Conservation (phyloP, 2,797 vertebrate genomes). For the Rhincodon typus region DNA sequence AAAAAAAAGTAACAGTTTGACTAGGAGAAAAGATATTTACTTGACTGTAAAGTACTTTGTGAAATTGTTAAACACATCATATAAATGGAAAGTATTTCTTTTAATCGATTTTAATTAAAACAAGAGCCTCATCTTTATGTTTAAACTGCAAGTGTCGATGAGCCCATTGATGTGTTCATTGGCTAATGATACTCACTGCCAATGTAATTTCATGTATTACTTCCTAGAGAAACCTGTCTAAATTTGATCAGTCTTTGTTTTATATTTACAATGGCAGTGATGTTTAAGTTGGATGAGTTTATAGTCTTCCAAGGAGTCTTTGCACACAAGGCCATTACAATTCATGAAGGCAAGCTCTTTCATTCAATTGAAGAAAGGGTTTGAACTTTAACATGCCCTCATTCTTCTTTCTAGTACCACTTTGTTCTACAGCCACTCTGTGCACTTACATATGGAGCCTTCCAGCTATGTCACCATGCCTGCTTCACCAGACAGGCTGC, state of each 20-base stretch:
- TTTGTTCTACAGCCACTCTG: background rate
- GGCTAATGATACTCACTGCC: background rate
- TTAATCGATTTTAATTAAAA: constrained; percentile 7
- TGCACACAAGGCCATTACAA: background rate
- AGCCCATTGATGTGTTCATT: background rate
- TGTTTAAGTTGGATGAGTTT: background rate
- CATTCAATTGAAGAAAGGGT: background rate
- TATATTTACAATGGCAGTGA: too few species aligned
- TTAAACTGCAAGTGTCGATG: background rate
- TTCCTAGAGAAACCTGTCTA: background rate
- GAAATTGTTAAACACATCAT: background rate
- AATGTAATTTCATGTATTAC: background rate
- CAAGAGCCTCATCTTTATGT: background rate
- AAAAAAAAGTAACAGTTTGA: too few species aligned
- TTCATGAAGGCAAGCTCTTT: background rate
- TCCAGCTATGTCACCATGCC: background rate
- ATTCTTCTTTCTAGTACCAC: background rate
- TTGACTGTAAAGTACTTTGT: background rate
- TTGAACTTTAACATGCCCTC: background rate
- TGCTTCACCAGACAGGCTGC: background rate
- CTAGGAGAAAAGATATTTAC: background rate
- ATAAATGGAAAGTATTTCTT: background rate
- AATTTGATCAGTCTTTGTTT: background rate
- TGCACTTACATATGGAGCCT: background rate
- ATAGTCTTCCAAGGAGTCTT: background rate